These are phyloP conservation scores for Ecdyonurus torrentis DNA, from an alignment of 2,888 invertebrate genomes.

Conservation along the genomic window DNA sequence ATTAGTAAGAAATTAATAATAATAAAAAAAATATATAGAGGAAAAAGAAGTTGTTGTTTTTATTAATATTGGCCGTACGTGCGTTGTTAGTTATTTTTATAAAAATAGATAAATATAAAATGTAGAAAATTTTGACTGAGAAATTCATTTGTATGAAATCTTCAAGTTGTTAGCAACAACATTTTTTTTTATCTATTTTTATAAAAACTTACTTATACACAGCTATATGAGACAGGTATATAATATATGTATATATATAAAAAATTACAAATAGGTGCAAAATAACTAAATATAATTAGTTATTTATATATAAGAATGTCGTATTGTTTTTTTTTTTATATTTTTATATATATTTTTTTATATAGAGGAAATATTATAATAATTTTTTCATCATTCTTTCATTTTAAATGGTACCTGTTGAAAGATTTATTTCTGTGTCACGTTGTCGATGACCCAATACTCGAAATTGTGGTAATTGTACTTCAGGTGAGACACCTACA, in stretches of 20 bases:
- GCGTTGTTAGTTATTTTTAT: too few species aligned
- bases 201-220: background rate
- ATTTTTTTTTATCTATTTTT: background rate
- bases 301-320: background rate
- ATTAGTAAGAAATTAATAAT: background rate
- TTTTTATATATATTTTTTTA: background rate
- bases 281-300: too few species aligned
- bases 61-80: background rate
- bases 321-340: background rate
- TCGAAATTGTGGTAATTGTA: slow-evolving; percentile 93
- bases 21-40: background rate
- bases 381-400: too few species aligned
- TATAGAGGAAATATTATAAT: too few species aligned
- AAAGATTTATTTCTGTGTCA: slow-evolving; percentile 83
- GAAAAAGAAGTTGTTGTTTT: background rate
- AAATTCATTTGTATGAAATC: too few species aligned
- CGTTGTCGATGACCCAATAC: slow-evolving; percentile 92
- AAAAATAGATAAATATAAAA: too few species aligned
- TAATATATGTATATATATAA: background rate
- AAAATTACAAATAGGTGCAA: too few species aligned
- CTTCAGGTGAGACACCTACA: slow-evolving; percentile 89
- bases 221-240: background rate
- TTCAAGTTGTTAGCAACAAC: too few species aligned
- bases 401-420: slow-evolving; percentile 92
- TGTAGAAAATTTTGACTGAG: too few species aligned